Base-by-base conservation (phyloP, 2,888 invertebrate genomes). In the Ferrisia virgata region DNA sequence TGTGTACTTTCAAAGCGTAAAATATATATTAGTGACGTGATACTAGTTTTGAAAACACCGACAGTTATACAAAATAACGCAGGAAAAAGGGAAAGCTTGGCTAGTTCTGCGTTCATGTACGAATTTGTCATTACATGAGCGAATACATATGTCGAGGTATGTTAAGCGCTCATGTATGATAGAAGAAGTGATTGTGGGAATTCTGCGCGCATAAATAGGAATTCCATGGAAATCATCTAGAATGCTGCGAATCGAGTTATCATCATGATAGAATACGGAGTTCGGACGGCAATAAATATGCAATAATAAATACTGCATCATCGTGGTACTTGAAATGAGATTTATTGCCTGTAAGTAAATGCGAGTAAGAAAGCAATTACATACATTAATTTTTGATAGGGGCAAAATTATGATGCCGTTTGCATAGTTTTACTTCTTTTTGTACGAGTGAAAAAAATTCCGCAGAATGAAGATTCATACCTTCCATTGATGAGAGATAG, bases 1-100 rank as follows among this genome's bases (percentile, higher is more conserved):
- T 31, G 28, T 47, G 13, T 64, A 13, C 15, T 28, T 31, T 28
- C 53, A 33, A 69, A 69, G 28, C 31, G n/a, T 69, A 69, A 69
- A 69, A 31, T 69, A 69, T n/a, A n/a, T 69, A 31, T 69, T 69
- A 69, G 69, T 69, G 69, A 69, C 31, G 69, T 33, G 69, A 69
- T 69, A 69, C 69, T 69, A 31, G 69, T 69, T 69, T 69, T 69
- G 69, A 33, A 69, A 69, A 69, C 53, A 53, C 18, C 25, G 15
- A 69, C 31, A 11, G 28, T 33, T 69, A 69, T 69, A 33, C 31
- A 31, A 69, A 69, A 69, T 28, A 33, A 69, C 69, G 69, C 53
- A 53, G 18, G 69, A 18, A 69, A 69, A 69, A 69, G 69, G 69
- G 69, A 69, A 69, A 69, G 69, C 69, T 69, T 28, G 28, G 31